A percentile compares a stretch with the other conserved stretches of the same genome.
These are phyloP conservation scores for Probosciger aterrimus DNA, from an alignment of 2,113 vertebrate species.

Conservation along the genomic window DNA sequence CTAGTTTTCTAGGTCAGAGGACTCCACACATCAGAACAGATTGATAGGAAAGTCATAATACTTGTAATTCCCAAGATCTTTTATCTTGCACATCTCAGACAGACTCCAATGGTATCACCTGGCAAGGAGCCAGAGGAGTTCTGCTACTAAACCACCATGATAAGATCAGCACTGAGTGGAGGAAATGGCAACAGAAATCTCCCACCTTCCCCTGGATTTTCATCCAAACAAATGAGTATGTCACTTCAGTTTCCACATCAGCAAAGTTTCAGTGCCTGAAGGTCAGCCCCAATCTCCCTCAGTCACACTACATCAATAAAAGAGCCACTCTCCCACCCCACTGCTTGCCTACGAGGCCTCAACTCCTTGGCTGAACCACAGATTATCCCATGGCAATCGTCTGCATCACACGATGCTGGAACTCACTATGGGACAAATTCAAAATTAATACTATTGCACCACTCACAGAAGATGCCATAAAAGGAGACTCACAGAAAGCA, in stretches of 20 bases:
- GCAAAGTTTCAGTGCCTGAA: neutral
- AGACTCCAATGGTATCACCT: neutral
- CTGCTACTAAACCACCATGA: conserved; percentile 30
- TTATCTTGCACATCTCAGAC: neutral
- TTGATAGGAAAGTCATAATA: conserved; percentile 35
- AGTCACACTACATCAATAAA: neutral
- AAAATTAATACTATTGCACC: neutral
- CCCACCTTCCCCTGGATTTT: neutral
- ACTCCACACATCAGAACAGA: neutral
- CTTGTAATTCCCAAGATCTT: conserved; percentile 8
- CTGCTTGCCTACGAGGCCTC: neutral
- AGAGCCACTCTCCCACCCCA: neutral
- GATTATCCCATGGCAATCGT: neutral
- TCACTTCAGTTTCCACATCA: neutral
- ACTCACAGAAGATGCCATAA: conserved; percentile 27
- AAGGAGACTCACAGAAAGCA: conserved; percentile 21
- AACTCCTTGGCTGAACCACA: neutral
- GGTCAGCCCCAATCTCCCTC: neutral
- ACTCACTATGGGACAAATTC: neutral
- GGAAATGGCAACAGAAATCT: conserved; percentile 35
- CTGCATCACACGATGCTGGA: neutral
- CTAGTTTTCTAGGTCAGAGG: conserved; percentile 1
- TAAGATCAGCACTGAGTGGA: conserved; percentile 29
- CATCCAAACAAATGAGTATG: neutral
- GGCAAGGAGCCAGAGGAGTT: conserved; percentile 21